Evolutionary conservation across 2,797 vertebrate species (phyloP), one percentile per base, ranked within the genome.

Genomic region (Chiloscyllium punctatum): DNA sequence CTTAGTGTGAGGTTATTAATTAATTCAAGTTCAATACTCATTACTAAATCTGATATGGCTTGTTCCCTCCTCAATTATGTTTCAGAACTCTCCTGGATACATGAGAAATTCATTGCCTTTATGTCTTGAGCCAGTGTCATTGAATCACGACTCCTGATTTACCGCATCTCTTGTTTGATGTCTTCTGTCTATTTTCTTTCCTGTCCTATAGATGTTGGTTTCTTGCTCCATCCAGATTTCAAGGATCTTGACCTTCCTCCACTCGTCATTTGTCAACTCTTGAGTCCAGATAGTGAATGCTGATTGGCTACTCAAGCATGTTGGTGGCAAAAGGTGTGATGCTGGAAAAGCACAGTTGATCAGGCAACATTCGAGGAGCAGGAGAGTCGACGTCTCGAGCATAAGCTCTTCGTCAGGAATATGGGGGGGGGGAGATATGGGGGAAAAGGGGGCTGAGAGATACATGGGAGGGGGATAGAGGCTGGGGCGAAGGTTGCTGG

Each of bases 21-120:
- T 42, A 42, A 92, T 92, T 92, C 66, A 33, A 62, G 66, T 66
- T 69, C 21, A 25, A 69, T 92, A 68, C 4, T 92, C 62, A 92
- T 92, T 68, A 92, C 66, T 92, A 92, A 92, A 42, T 92, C 90
- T 92, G 27, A 66, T 69, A 69, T 69, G 90, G n/a, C 21, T 66
- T 92, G 62, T 23, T 92, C 66, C 90, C 62, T 92, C 69, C n/a
- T 42, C n/a, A 3, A 21, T 92, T 92, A 62, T 23, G 7, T 37
- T 66, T 92, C 30, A 69, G 62, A 68, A 92, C n/a, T 92, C 62
- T 92, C 90, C 90, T 69, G 62, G n/a, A 92, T 92, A 69, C 66
- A 42, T 0, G 0, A 92, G n/a, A 92, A 92, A 92, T 92, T 42
- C 21, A 53, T 30, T 92, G 18, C 23, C n/a, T 69, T 92, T 69